Conservation (phyloP, 2,888 invertebrate genomes). For the Xestoiulus laeticollis region DNA sequence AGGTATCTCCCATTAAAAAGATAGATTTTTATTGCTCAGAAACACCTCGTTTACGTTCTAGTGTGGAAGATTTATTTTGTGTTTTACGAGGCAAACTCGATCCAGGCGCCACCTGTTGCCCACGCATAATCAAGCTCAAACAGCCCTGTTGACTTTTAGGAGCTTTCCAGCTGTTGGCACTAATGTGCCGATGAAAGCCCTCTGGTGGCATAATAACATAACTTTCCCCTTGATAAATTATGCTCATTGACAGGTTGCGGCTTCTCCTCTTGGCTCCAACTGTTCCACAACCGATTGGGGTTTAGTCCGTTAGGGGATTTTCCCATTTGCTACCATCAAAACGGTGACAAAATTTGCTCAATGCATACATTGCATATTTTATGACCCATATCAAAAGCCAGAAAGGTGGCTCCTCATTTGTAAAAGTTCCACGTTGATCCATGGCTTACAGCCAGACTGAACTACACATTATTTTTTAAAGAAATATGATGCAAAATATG, state of each 20-base stretch:
- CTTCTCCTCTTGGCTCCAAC: neutral
- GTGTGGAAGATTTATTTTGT: neutral
- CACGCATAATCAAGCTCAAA: neutral
- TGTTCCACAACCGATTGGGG: neutral
- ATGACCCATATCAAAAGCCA: no score
- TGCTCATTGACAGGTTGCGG: neutral
- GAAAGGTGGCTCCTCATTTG: no score
- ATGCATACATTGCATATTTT: no score
- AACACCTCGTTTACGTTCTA: neutral
- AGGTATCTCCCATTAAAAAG: neutral
- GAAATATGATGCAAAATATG: neutral
- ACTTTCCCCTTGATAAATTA: neutral
- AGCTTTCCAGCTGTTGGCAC: neutral
- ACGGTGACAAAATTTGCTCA: no score
- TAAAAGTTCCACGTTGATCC: no score
- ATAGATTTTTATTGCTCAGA: neutral
- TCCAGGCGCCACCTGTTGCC: conserved; percentile 10
- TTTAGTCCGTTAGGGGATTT: neutral
- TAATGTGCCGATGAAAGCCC: conserved; percentile 23
- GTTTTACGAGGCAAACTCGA: neutral
- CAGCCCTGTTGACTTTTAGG: neutral
- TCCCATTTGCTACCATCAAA: neutral
- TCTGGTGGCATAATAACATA: neutral
- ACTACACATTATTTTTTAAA: no score
- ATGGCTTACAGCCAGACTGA: no score